phyloP scores from a whole-genome alignment of 1,140 invertebrate species.

The Globodera rostochiensis region DNA sequence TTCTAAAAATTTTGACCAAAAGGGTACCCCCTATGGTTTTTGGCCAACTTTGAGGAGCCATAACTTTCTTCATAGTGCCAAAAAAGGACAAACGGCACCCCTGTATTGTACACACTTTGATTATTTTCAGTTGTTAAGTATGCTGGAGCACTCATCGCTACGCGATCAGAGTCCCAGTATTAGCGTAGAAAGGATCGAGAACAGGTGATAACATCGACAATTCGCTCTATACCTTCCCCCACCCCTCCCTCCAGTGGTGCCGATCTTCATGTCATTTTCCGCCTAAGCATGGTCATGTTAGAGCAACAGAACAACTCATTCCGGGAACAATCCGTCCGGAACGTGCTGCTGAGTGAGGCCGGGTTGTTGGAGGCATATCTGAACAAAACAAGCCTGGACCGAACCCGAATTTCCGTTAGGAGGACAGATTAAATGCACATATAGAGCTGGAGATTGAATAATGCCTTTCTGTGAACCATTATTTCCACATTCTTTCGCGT shows the following conservation, averaged over 20 bases:
- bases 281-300: constrained; percentile 16
- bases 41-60: no score
- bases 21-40: no score
- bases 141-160: constrained; percentile 17
- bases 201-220: constrained; percentile 8
- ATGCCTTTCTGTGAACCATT: no score
- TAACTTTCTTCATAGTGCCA: no score
- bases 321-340: constrained; percentile 4
- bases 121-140: constrained; percentile 12
- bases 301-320: constrained; percentile 24
- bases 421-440: background rate
- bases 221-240: background rate
- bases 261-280: constrained; percentile 18
- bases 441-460: no score
- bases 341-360: constrained; percentile 24
- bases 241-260: background rate
- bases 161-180: constrained; percentile 25
- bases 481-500: no score
- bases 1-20: no score
- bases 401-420: constrained; percentile 17
- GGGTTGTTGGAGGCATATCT: constrained; percentile 21
- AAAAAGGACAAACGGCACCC: no score
- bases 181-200: constrained; percentile 10
- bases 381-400: constrained; percentile 22
- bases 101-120: no score